These are phyloP conservation scores for Albula glossodonta DNA, from an alignment of 2,113 vertebrate species.

Conservation along the genomic window DNA sequence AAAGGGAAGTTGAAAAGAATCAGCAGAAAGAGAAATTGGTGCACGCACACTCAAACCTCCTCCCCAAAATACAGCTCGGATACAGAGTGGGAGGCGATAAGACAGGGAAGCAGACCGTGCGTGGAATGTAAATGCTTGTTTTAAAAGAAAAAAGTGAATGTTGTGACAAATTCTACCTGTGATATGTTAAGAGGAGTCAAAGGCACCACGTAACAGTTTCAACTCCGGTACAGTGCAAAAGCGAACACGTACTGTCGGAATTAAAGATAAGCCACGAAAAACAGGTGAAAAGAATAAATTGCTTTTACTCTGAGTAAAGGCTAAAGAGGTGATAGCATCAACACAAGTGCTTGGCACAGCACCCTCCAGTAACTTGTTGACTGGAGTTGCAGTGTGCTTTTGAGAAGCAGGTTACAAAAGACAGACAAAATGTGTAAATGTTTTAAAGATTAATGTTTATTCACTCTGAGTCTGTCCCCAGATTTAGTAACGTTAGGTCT, in stretches of 20 bases:
- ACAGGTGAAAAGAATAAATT: neutral
- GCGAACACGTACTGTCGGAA: neutral
- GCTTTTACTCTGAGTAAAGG: neutral
- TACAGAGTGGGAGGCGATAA: neutral
- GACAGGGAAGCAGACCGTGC: neutral
- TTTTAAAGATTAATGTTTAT: neutral
- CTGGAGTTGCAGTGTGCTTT: neutral
- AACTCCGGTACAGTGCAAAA: neutral
- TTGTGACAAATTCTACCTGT: neutral
- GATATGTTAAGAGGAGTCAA: neutral
- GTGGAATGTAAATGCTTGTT: neutral
- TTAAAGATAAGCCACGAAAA: neutral
- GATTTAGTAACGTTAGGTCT: neutral
- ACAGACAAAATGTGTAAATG: neutral
- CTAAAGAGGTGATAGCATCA: neutral
- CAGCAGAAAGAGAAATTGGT: neutral
- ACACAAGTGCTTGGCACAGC: neutral
- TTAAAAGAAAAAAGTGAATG: neutral
- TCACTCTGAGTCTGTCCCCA: neutral
- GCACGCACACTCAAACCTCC: neutral
- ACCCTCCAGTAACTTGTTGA: neutral
- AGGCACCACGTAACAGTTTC: neutral
- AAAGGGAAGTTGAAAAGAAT: neutral
- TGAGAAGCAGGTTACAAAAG: neutral
- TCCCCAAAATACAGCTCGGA: neutral